A percentile compares a stretch with the other conserved stretches of the same genome.
Evolutionary conservation across 2,797 vertebrate species (phyloP).

Genomic region (Leuciscus waleckii): DNA sequence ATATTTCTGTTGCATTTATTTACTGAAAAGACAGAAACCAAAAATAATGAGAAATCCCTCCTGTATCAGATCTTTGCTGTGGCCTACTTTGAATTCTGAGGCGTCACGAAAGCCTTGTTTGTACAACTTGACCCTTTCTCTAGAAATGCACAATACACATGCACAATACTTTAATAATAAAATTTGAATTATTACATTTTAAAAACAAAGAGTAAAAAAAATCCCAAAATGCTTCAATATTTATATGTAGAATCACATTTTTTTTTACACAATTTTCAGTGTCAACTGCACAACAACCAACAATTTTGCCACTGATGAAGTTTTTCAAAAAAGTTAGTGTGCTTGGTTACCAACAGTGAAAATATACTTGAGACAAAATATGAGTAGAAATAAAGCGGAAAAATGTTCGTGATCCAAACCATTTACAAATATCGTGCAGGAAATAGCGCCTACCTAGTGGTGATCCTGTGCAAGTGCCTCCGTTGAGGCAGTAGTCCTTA

Average conservation of each 20-base stretch:
- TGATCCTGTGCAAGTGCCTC: slow-evolving; percentile 84
- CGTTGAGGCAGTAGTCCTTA: slow-evolving; percentile 85
- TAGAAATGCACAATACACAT: neutral
- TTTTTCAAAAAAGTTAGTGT: neutral
- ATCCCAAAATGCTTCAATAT: neutral
- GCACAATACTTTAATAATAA: neutral
- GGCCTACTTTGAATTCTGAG: slow-evolving; percentile 13
- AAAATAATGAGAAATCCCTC: slow-evolving; percentile 8
- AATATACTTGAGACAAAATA: too few relatives aligned
- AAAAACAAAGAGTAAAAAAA: neutral
- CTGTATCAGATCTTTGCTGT: neutral
- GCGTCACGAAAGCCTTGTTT: neutral
- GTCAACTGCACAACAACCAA: neutral
- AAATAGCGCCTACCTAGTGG: slow-evolving; percentile 75
- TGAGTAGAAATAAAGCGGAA: neutral
- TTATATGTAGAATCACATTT: neutral
- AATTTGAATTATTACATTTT: neutral
- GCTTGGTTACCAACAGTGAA: neutral
- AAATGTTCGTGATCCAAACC: neutral
- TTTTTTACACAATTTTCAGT: neutral
- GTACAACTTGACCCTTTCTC: neutral
- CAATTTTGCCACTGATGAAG: neutral
- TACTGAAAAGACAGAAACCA: neutral
- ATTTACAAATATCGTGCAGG: neutral
- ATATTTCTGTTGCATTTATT: neutral